phyloP scores from a whole-genome alignment of 1,140 invertebrate genomes.

The Neodiprion lecontei region DNA sequence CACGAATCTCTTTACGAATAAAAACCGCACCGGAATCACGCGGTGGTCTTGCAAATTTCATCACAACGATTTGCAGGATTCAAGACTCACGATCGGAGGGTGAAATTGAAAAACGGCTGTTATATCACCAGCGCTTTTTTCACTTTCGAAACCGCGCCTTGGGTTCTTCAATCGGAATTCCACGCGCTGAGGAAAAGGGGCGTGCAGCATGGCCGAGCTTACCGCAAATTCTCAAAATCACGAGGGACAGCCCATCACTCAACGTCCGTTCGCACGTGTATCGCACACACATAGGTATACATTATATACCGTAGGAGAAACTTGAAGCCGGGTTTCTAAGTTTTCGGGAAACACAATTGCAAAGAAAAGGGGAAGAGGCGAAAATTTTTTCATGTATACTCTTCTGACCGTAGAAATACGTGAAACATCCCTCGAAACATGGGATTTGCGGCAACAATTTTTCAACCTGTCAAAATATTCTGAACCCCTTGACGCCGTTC shows the following conservation, averaged over 20 bases:
- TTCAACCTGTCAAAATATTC: slow-evolving; percentile 3
- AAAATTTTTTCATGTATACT: not conserved
- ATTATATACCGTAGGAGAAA: not conserved
- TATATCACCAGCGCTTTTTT: too few relatives aligned
- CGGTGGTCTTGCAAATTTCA: too few relatives aligned
- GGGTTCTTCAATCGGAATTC: not conserved
- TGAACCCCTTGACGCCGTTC: not conserved
- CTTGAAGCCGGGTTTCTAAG: not conserved
- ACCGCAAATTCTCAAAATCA: not conserved
- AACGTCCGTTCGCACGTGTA: not conserved
- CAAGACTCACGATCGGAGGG: too few relatives aligned
- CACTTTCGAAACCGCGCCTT: not conserved
- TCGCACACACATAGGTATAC: too few relatives aligned
- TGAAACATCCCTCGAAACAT: not conserved
- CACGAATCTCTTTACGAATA: not conserved
- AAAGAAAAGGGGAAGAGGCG: not conserved
- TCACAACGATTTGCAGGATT: too few relatives aligned
- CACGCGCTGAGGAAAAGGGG: not conserved
- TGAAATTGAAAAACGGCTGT: too few relatives aligned
- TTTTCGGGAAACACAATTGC: not conserved
- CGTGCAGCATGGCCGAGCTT: not conserved
- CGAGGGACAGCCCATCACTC: slow-evolving; percentile 1
- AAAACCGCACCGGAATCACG: not conserved
- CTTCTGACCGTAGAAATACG: too few relatives aligned
- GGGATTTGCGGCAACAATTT: not conserved